Conservation (phyloP, 2,113 vertebrate species). For the Aldabrachelys gigantea region DNA sequence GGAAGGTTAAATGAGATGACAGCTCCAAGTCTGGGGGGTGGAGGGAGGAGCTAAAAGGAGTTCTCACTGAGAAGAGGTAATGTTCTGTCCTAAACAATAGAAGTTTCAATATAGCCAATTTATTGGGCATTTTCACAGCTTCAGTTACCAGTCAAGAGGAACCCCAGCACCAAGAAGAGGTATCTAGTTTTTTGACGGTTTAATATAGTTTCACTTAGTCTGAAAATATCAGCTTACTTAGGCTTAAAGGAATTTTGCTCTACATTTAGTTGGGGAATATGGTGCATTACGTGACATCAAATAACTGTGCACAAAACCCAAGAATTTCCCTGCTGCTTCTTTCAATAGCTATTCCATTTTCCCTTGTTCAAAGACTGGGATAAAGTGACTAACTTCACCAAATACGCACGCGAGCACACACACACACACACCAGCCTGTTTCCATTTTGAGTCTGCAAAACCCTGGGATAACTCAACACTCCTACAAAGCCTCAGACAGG, state of each 20-base stretch:
- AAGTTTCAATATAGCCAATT: neutral
- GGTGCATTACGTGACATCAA: neutral
- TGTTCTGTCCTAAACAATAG: neutral
- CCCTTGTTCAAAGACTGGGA: neutral
- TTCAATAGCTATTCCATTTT: neutral
- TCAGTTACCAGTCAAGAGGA: accelerated
- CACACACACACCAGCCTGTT: neutral
- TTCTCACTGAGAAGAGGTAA: neutral
- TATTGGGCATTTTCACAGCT: neutral
- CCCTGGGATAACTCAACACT: neutral
- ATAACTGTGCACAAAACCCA: accelerated
- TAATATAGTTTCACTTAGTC: neutral
- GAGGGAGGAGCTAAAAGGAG: neutral
- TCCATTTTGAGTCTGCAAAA: neutral
- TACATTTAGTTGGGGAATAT: neutral
- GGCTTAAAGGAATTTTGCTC: neutral
- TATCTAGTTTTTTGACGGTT: neutral
- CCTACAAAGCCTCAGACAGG: neutral
- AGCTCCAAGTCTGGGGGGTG: too few species aligned
- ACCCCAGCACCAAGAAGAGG: neutral
- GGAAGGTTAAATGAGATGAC: neutral
- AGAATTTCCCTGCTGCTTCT: neutral
- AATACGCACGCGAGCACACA: neutral
- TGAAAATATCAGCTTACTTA: neutral
- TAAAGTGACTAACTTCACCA: neutral